phyloP scores from a whole-genome alignment of 2,113 vertebrate species.

The Ameiurus melas region DNA sequence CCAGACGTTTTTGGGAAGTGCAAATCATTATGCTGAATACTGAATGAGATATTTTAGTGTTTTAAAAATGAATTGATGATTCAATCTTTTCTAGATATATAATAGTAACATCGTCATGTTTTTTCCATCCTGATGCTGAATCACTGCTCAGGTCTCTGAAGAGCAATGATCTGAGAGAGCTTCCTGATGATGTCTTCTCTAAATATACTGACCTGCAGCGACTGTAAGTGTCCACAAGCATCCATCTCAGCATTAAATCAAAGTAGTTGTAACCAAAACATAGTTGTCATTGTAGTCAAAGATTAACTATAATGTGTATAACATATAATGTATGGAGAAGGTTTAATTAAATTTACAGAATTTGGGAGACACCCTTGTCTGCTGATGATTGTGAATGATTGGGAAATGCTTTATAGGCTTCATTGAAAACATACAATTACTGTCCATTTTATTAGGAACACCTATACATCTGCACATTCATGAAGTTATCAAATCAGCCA shows the following conservation, averaged over 20 bases:
- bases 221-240: constrained; percentile 67
- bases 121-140: background rate
- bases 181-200: constrained; percentile 74
- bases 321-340: background rate
- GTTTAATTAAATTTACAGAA: background rate
- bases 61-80: background rate
- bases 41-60: background rate
- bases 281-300: background rate
- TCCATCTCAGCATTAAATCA: background rate
- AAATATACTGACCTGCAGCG: constrained; percentile 70
- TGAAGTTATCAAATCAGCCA: too few species aligned
- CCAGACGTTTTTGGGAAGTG: background rate
- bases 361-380: background rate
- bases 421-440: background rate
- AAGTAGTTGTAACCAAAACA: background rate
- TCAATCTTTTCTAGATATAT: background rate
- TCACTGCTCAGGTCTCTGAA: constrained; percentile 70
- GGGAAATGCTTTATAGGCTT: background rate
- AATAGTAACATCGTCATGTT: background rate
- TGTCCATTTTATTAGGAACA: too few species aligned
- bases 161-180: constrained; percentile 69
- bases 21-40: background rate
- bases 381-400: too few species aligned
- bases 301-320: background rate
- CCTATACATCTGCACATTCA: too few species aligned